Evolutionary conservation across 2,888 invertebrate genomes (phyloP).

Genomic region (Trachelus troglodyta): DNA sequence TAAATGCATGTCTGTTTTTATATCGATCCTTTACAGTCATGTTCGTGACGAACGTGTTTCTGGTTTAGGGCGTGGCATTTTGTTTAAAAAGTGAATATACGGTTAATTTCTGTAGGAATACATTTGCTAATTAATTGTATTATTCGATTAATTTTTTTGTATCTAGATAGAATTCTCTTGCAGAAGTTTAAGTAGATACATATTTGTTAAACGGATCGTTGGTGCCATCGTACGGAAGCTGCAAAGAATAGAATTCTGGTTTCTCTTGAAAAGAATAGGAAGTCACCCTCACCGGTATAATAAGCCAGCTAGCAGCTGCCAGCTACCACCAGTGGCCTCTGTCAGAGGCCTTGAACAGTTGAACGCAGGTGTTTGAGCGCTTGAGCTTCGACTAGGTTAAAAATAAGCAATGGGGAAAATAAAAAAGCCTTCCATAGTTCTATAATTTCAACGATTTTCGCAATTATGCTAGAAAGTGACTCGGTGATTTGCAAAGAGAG

Average conservation of each 20-base stretch:
- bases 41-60: too few relatives aligned
- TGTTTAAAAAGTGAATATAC: too few relatives aligned
- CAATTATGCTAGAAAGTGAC: not conserved
- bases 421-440: not conserved
- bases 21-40: too few relatives aligned
- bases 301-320: not conserved
- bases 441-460: not conserved
- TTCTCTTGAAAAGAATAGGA: not conserved
- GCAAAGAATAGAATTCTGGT: not conserved
- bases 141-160: too few relatives aligned
- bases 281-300: not conserved
- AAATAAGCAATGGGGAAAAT: not conserved
- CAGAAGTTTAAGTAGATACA: not conserved
- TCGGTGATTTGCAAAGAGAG: not conserved
- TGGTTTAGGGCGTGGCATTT: too few relatives aligned
- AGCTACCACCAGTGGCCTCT: not conserved
- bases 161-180: too few relatives aligned
- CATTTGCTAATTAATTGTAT: too few relatives aligned
- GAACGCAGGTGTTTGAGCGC: not conserved
- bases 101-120: too few relatives aligned
- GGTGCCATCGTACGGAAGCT: not conserved
- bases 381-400: not conserved
- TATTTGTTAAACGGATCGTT: not conserved
- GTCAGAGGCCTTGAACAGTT: not conserved
- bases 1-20: too few relatives aligned